Evolutionary conservation across 2,888 invertebrate genomes (phyloP), one percentile per base, ranked within the genome.

Genomic region (Chaetogeoica ovagalla): DNA sequence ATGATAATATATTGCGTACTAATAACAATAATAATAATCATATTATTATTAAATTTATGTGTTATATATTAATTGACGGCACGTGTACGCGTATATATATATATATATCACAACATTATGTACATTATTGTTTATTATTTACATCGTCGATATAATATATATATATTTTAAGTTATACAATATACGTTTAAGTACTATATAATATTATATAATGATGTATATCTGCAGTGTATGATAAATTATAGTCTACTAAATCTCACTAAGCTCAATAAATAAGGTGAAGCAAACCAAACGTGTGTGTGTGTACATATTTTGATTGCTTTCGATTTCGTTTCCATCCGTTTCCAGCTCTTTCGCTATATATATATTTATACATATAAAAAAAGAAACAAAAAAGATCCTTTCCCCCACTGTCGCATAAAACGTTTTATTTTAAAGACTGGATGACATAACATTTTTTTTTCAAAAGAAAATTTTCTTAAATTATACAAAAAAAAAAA

Each of bases 251-350:
- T 70, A 62, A 76, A 70, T 77, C 69, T 70, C 68, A 77, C 68
- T 77, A 30, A 77, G 77, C 77, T 77, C 77, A 77, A 77, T 77
- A 77, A 77, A 77, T 62, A 77, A 70, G 55, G 76, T 76, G 76
- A 76, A 76, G 76, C 76, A 48, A 76, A 76, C 48, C 5, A 57
- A 74, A 75, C 55, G n/a, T 13, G 43, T 43, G 9, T 11, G 48
- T 11, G 3, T 13, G 7, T 7, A 43, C 7, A 43, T n/a, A n/a
- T n/a, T 43, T 43, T 43, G 30, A 30, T 30, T 30, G 30, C 30
- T 1, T 30, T 30, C 30, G 30, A 2, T 4, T 30, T 30, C 30
- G 30, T 30, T 30, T 30, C 30, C 30, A 30, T 43, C 43, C 9
- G 2, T 43, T 43, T 43, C 6, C 6, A 9, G 7, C 9, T 43